These are phyloP conservation scores for Camelus bactrianus DNA, from an alignment of 2,113 vertebrate species.

Conservation along the genomic window DNA sequence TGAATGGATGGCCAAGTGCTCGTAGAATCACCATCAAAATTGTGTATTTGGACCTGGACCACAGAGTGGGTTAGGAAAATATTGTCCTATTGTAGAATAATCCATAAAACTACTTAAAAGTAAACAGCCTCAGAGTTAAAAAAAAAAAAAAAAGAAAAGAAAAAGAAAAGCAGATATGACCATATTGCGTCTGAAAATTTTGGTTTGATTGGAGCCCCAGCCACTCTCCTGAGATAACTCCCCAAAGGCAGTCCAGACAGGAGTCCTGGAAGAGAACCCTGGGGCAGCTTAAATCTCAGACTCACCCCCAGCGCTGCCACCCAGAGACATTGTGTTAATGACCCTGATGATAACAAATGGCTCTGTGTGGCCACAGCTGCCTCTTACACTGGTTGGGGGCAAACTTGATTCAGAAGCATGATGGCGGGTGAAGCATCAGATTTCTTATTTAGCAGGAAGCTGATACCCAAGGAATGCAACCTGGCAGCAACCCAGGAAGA, in stretches of 20 bases:
- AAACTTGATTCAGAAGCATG: slow-evolving; percentile 53
- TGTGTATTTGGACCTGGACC: neutral
- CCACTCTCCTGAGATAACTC: neutral
- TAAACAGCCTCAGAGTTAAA: neutral
- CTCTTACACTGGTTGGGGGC: slow-evolving; percentile 10
- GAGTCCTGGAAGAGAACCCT: slow-evolving; percentile 3
- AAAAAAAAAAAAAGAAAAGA: neutral
- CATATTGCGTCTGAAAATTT: neutral
- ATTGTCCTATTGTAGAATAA: neutral
- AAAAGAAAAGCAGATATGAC: neutral
- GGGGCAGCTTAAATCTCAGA: slow-evolving; percentile 1
- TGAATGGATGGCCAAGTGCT: neutral
- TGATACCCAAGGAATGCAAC: slow-evolving; percentile 5
- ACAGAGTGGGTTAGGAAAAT: neutral
- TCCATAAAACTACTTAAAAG: neutral
- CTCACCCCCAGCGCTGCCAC: neutral
- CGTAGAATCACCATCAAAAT: neutral
- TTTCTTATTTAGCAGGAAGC: slow-evolving; percentile 61
- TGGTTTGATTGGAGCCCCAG: neutral
- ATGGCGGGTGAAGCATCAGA: slow-evolving; percentile 30
- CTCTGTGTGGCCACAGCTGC: slow-evolving; percentile 35
- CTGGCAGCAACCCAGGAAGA: slow-evolving; percentile 35
- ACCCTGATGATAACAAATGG: neutral
- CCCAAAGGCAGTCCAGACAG: neutral
- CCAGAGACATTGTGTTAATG: slow-evolving; percentile 39